A percentile compares a stretch with the other conserved stretches of the same genome.
These are phyloP conservation scores for Plectus sambesii DNA, from an alignment of 1,140 invertebrate species.

Conservation along the genomic window DNA sequence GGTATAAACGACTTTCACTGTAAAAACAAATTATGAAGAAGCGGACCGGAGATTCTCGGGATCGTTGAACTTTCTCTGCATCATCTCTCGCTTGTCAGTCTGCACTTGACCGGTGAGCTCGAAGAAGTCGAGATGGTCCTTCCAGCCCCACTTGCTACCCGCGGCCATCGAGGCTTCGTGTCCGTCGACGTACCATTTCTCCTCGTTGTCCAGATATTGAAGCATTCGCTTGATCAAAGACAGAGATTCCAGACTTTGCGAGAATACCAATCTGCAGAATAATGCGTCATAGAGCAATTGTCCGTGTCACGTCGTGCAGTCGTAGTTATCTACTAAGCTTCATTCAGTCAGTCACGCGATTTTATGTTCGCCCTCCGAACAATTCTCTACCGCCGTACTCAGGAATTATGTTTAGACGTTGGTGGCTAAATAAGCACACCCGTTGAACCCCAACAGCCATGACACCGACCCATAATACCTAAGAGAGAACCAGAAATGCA, in stretches of 20 bases:
- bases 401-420: no score
- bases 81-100: constrained; percentile 22
- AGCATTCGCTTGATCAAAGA: constrained; percentile 50
- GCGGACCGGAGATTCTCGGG: constrained; percentile 29
- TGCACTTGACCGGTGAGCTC: constrained; percentile 31
- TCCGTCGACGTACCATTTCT: constrained; percentile 36
- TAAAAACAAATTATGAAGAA: no score
- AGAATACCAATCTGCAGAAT: constrained; percentile 50
- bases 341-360: no score
- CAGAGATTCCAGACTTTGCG: constrained; percentile 49
- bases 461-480: constrained; percentile 5
- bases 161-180: constrained; percentile 30
- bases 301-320: no score
- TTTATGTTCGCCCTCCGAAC: no score
- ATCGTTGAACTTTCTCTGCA: constrained; percentile 37
- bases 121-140: constrained; percentile 28
- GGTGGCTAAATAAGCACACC: no score
- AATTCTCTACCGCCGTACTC: no score
- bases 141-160: constrained; percentile 39
- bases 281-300: no score
- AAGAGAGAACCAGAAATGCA: constrained; percentile 12
- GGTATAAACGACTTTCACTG: constrained; percentile 4
- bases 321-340: no score
- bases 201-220: constrained; percentile 39
- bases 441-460: no score